Percentiles rank a stretch among this genome's conserved stretches.
These are phyloP conservation scores for Apodemus sylvaticus DNA, from an alignment of 2,113 vertebrate genomes.

Conservation along the genomic window DNA sequence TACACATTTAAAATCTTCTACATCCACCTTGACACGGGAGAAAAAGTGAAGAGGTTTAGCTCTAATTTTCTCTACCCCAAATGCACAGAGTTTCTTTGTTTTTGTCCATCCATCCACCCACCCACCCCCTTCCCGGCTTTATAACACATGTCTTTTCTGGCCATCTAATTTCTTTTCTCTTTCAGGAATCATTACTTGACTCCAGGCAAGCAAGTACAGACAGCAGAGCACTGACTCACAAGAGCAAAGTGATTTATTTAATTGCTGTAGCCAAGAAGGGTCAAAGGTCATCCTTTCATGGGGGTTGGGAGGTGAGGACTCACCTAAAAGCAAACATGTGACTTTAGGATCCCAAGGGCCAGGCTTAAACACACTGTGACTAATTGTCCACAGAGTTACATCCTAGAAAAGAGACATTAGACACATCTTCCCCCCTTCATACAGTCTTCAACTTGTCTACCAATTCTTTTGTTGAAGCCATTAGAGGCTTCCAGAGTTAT, in stretches of 20 bases:
- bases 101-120: background rate
- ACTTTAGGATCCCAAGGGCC: background rate
- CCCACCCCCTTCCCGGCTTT: background rate
- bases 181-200: background rate
- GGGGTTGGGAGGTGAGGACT: background rate
- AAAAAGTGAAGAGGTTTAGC: background rate
- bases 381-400: background rate
- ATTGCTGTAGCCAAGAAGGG: conserved; percentile 12
- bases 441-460: background rate
- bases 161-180: background rate
- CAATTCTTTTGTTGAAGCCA: background rate
- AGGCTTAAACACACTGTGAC: background rate
- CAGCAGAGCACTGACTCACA: background rate
- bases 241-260: background rate
- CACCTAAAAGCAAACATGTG: background rate
- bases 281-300: background rate
- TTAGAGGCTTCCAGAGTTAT: background rate
- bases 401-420: background rate
- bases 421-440: background rate
- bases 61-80: conserved; percentile 3
- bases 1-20: conserved; percentile 30
- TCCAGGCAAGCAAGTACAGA: background rate
- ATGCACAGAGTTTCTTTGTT: background rate
- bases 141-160: conserved; percentile 18
- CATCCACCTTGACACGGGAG: background rate